Percentiles rank a stretch among this genome's conserved stretches.
phyloP scores from a whole-genome alignment of 2,797 vertebrate species.

The Bryconaethiops microstoma region DNA sequence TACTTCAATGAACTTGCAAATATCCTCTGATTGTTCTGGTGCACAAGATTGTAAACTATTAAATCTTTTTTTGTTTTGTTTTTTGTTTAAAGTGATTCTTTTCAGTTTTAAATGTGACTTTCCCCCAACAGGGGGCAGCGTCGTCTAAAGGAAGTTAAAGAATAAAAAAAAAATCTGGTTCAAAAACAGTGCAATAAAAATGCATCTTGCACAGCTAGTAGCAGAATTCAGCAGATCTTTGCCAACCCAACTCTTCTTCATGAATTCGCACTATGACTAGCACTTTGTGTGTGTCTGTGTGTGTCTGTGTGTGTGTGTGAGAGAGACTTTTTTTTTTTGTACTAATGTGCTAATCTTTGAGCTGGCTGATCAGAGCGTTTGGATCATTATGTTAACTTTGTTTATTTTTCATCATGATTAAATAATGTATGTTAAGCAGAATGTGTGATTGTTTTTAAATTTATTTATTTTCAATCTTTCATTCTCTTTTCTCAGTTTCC shows the following conservation, averaged over 20 bases:
- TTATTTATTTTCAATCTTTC: neutral
- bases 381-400: neutral
- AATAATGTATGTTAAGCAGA: neutral
- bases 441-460: neutral
- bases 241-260: neutral
- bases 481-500: neutral
- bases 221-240: neutral
- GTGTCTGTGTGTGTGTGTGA: too few species aligned
- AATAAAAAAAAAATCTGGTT: neutral
- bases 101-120: neutral
- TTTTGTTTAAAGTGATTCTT: neutral
- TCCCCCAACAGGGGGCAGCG: neutral
- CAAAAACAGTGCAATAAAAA: neutral
- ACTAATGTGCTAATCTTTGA: slow-evolving; percentile 18
- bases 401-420: slow-evolving; percentile 36
- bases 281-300: neutral
- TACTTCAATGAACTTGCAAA: too few species aligned
- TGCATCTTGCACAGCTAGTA: neutral
- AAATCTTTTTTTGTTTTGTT: too few species aligned
- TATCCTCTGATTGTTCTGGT: neutral
- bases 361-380: neutral
- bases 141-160: neutral
- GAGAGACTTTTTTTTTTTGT: too few species aligned
- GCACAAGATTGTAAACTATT: neutral
- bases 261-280: neutral